Percentiles rank a stretch among this genome's conserved stretches.
Conservation (phyloP, 2,113 vertebrate species). For the Origma solitaria region DNA sequence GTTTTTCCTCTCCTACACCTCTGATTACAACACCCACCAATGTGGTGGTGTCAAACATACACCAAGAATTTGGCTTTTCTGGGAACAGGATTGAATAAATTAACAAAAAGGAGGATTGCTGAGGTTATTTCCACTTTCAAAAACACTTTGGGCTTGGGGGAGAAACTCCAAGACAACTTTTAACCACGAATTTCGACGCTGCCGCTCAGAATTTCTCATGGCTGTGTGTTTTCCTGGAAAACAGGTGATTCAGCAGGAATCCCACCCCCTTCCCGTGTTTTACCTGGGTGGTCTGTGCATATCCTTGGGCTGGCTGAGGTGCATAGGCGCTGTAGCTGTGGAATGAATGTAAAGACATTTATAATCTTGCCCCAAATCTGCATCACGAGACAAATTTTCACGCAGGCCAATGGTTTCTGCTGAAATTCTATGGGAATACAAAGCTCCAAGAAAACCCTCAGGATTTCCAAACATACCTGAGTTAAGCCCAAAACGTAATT, state of each 20-base stretch:
- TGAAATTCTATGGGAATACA: not conserved
- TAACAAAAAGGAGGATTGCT: not conserved
- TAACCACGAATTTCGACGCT: not conserved
- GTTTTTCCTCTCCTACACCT: not conserved
- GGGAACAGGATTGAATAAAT: not conserved
- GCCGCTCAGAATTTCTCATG: fast-evolving
- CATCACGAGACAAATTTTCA: not conserved
- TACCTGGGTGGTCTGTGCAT: constrained; percentile 94
- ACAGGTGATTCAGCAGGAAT: not conserved
- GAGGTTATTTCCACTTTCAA: not conserved
- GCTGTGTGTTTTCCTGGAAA: not conserved
- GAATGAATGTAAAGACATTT: constrained; percentile 32
- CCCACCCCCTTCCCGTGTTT: not conserved
- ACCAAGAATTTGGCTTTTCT: not conserved
- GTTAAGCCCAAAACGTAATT: not conserved
- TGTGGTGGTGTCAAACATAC: fast-evolving
- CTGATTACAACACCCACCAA: not conserved
- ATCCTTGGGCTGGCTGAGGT: constrained; percentile 90
- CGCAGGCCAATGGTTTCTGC: not conserved
- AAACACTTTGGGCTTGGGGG: not conserved
- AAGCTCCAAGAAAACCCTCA: not conserved
- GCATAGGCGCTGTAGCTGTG: constrained; percentile 92
- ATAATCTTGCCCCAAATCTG: not conserved
- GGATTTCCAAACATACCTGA: not conserved
- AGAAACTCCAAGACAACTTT: not conserved